Evolutionary conservation across 1,140 invertebrate genomes (phyloP).

Genomic region (Idris sp.): DNA sequence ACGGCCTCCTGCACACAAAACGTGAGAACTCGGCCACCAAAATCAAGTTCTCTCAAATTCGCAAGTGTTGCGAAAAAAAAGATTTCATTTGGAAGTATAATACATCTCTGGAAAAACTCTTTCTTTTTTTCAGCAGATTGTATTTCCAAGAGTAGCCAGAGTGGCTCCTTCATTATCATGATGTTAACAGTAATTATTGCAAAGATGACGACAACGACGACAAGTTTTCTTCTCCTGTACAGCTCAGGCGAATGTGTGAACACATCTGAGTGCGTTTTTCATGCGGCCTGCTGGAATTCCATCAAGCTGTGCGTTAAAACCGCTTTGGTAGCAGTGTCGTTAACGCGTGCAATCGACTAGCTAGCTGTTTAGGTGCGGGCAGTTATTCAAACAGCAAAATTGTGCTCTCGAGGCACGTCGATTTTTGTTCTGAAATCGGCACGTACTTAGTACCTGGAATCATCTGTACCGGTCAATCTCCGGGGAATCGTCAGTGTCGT

Average conservation of each 20-base stretch:
- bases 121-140: constrained; percentile 21
- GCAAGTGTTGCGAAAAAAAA: too few species aligned
- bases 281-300: constrained; percentile 49
- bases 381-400: too few species aligned
- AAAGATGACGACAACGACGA: constrained; percentile 51
- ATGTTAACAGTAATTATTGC: constrained; percentile 59
- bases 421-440: too few species aligned
- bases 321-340: constrained; percentile 56
- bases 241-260: constrained; percentile 56
- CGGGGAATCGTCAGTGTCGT: too few species aligned
- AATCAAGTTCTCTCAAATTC: too few species aligned
- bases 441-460: too few species aligned
- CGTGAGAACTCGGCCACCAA: constrained; percentile 32
- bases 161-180: constrained; percentile 63
- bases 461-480: too few species aligned
- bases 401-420: too few species aligned
- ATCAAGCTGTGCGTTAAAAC: constrained; percentile 39
- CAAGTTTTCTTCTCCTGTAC: constrained; percentile 55
- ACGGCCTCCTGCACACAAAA: too few species aligned
- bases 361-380: constrained; percentile 5
- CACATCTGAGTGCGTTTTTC: constrained; percentile 56
- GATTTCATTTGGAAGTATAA: background rate
- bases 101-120: too few species aligned
- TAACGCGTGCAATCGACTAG: constrained; percentile 58
- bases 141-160: constrained; percentile 37